Base-by-base conservation (phyloP, 2,888 invertebrate species). In the Ormyrus pomaceus region DNA sequence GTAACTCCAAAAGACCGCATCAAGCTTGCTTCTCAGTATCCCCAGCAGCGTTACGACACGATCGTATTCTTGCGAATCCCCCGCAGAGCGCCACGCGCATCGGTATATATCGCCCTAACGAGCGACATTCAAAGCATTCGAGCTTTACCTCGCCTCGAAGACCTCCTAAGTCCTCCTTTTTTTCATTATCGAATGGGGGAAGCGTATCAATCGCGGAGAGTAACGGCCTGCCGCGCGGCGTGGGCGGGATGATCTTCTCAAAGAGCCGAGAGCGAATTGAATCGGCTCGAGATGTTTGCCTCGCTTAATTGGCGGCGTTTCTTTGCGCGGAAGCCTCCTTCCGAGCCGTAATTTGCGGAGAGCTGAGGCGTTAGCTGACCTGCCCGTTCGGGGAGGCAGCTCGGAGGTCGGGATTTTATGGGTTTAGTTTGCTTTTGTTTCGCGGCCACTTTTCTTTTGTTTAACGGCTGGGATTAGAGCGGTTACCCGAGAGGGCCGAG, bases 151-250 rank as follows among this genome's bases (percentile, higher is more conserved):
- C 48, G n/a, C n/a, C 50, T 51, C 19, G n/a, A 5, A 5, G 64
- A 62, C 50, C 72, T 73, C 62, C 55, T n/a, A 9, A n/a, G 51
- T n/a, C 59, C 19, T 51, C 8, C 11, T 58, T 71, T 46, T 71
- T 58, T 51, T 46, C 46, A 59, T 71, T 51, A 59, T n/a, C 58
- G 50, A 2, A n/a, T 6, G 13, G 48, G 48, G 8, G 34, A 11
- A 58, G 11, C 4, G 11, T 6, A 34, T 5, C 45, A 48, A 5
- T 5, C 34, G 53, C 45, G 10, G 46, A 45, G n/a, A 45, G 10
- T 8, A n/a, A 46, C 2, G 5, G 5, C 48, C 6, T 11, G 19
- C 7, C 56, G 45, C 56, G 45, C 5, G 9, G 56, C n/a, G n/a
- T 48, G 9, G 69, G 58, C 11, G 51, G 13, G 34, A 34, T 34